Conservation (phyloP, 2,113 vertebrate species). For the Gulo gulo region DNA sequence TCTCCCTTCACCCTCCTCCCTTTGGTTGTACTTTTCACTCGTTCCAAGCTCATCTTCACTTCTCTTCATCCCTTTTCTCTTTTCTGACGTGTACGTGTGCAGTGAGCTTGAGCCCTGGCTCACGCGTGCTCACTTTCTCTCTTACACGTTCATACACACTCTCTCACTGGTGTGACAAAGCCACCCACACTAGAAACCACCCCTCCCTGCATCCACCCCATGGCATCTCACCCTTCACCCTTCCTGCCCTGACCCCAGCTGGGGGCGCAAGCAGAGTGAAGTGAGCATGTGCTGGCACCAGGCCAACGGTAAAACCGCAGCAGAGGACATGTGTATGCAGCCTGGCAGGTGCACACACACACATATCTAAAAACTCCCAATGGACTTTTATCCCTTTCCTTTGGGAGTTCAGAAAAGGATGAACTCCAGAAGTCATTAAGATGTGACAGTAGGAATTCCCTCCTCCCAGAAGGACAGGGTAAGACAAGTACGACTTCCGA, state of each 20-base stretch:
- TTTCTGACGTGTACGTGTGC: fast-evolving
- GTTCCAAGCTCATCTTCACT: not conserved
- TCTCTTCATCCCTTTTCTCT: not conserved
- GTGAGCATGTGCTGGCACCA: not conserved
- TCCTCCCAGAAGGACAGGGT: not conserved
- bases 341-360: not conserved
- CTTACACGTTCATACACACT: too few species aligned
- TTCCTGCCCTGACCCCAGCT: not conserved
- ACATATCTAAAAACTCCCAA: not conserved
- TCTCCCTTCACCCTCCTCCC: not conserved
- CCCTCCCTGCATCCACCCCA: not conserved
- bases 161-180: not conserved
- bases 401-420: not conserved
- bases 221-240: not conserved
- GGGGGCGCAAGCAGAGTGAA: not conserved
- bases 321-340: fast-evolving
- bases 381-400: not conserved
- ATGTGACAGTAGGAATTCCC: not conserved
- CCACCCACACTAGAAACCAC: not conserved
- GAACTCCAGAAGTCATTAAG: not conserved
- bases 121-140: not conserved
- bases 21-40: not conserved
- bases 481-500: not conserved
- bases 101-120: not conserved
- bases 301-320: not conserved